Conservation (phyloP, 2,888 invertebrate species). For the Volucella bombylans region DNA sequence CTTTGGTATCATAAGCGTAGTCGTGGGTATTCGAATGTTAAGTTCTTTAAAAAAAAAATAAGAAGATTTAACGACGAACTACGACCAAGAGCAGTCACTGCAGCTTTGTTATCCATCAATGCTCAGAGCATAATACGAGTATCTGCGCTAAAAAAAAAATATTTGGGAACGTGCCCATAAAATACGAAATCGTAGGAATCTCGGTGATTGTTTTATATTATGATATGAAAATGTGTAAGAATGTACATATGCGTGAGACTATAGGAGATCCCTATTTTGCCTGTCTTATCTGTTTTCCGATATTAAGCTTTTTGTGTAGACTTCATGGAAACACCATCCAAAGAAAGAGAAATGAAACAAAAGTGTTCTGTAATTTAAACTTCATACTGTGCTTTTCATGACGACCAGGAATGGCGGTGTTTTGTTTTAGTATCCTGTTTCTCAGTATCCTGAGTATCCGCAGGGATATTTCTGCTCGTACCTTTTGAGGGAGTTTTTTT, state of each 20-base stretch:
- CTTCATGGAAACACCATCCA: not conserved
- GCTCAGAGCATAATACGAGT: conserved; percentile 14
- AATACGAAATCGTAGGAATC: conserved; percentile 23
- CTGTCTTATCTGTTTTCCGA: conserved; percentile 9
- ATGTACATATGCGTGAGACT: not conserved
- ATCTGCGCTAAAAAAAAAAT: conserved; percentile 14
- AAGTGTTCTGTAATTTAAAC: conserved; percentile 3
- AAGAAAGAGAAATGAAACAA: not conserved
- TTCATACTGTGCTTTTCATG: not conserved
- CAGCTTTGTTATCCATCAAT: not conserved
- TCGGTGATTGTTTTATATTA: conserved; percentile 14
- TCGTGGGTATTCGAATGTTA: too few species aligned
- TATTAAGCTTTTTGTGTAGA: not conserved
- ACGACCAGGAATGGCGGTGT: not conserved
- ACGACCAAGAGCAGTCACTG: too few species aligned
- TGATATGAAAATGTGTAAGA: too few species aligned
- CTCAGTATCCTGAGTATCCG: conserved; percentile 5
- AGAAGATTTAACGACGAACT: too few species aligned
- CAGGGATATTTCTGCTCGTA: not conserved
- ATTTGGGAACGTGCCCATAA: conserved; percentile 23
- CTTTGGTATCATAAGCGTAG: too few species aligned
- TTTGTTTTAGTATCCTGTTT: not conserved
- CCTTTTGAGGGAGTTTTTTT: not conserved
- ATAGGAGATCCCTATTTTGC: not conserved
- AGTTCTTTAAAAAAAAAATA: too few species aligned